A percentile compares a stretch with the other conserved stretches of the same genome.
Evolutionary conservation across 2,113 vertebrate species (phyloP).

Genomic region (Monopterus albus): DNA sequence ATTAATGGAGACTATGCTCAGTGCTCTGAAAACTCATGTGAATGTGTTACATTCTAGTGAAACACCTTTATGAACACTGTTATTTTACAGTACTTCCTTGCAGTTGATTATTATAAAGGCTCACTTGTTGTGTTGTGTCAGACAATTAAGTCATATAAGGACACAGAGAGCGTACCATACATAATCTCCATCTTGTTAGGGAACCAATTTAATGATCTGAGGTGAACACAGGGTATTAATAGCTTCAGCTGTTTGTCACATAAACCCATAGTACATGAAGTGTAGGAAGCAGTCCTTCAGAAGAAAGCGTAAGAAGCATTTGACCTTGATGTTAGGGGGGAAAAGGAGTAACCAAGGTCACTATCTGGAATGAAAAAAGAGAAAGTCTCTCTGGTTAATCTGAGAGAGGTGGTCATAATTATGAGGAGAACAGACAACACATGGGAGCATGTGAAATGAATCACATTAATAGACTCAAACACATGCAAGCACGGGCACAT

Average conservation of each 20-base stretch:
- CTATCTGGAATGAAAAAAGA: constrained; percentile 25
- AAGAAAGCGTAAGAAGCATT: constrained; percentile 13
- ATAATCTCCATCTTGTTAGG: constrained; percentile 12
- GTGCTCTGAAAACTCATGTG: background rate
- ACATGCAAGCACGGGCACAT: constrained; percentile 60
- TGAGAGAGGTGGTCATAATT: constrained; percentile 74
- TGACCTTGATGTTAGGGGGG: constrained; percentile 9
- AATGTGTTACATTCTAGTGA: constrained; percentile 37
- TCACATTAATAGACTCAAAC: constrained; percentile 64
- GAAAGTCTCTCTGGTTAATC: constrained; percentile 75
- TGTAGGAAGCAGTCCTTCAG: constrained; percentile 11
- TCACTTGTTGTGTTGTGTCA: constrained; percentile 59
- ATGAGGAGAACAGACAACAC: constrained; percentile 75
- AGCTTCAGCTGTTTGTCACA: background rate
- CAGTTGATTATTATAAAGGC: constrained; percentile 73
- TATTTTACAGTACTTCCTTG: constrained; percentile 62
- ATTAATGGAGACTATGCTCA: background rate
- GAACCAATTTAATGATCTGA: constrained; percentile 34
- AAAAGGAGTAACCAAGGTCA: constrained; percentile 33
- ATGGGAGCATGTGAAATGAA: constrained; percentile 75
- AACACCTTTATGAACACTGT: constrained; percentile 34
- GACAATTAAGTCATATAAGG: constrained; percentile 56
- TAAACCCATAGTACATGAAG: constrained; percentile 3
- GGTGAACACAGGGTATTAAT: background rate
- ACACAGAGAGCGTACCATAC: constrained; percentile 12